Evolutionary conservation across 2,797 vertebrate genomes (phyloP).

Genomic region (Cryptoblepharus egeriae): DNA sequence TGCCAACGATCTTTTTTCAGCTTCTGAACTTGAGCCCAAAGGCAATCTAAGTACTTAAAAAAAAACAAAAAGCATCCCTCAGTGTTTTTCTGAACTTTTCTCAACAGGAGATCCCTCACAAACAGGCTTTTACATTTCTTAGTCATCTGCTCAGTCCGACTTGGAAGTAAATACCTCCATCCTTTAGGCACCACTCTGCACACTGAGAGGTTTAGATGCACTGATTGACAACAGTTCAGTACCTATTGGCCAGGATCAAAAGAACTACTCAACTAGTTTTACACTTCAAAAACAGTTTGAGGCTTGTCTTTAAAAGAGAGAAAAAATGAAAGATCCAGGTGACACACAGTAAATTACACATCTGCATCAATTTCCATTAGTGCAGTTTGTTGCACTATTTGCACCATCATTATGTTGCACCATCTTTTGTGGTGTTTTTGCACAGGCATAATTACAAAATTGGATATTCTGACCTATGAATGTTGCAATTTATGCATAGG

Average conservation of each 20-base stretch:
- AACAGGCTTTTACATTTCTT: too few relatives aligned
- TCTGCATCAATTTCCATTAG: too few relatives aligned
- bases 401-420: too few relatives aligned
- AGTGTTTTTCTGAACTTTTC: background rate
- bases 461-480: too few relatives aligned
- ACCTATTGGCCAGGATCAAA: background rate
- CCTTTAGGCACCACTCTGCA: too few relatives aligned
- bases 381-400: too few relatives aligned
- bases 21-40: conserved; percentile 98
- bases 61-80: conserved; percentile 38
- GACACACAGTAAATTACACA: background rate
- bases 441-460: too few relatives aligned
- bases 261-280: background rate
- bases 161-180: background rate
- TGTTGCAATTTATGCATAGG: too few relatives aligned
- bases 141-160: background rate
- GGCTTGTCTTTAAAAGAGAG: too few relatives aligned
- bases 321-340: background rate
- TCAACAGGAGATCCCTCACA: too few relatives aligned
- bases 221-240: background rate
- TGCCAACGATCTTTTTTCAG: conserved; percentile 98
- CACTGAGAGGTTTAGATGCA: background rate
- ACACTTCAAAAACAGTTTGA: background rate
- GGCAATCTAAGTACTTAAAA: conserved; percentile 95
- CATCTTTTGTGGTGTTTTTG: too few relatives aligned